Evolutionary conservation across 2,113 vertebrate species (phyloP).

Genomic region (Puntigrus tetrazona): DNA sequence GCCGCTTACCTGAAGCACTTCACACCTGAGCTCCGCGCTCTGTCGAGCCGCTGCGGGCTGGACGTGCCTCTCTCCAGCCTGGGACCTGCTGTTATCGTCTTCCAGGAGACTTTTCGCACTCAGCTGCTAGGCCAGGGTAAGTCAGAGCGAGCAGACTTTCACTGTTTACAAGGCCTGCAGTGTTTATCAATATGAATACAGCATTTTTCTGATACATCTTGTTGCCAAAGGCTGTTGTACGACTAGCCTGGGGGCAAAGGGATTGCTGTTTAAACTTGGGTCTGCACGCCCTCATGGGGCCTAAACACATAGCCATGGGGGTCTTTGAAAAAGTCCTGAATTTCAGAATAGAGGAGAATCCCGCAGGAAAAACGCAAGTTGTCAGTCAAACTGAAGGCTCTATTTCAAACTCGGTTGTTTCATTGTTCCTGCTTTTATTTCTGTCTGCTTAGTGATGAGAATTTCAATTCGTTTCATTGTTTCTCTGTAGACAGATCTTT

Average conservation of each 20-base stretch:
- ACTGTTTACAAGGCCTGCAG: neutral
- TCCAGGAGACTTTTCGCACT: conserved; percentile 82
- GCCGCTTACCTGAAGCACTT: conserved; percentile 82
- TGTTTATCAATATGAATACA: neutral
- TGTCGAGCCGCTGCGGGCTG: conserved; percentile 78
- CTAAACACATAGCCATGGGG: conserved; percentile 7
- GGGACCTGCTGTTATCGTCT: conserved; percentile 78
- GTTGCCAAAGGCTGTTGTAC: conserved; percentile 6
- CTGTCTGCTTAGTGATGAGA: conserved; percentile 8
- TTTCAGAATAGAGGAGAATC: neutral
- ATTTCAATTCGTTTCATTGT: conserved; percentile 4
- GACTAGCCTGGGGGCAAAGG: conserved; percentile 1
- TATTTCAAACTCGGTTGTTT: neutral
- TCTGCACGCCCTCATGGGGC: conserved; percentile 1
- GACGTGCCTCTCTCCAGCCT: conserved; percentile 81
- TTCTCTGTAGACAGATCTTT: neutral
- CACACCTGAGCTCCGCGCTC: conserved; percentile 76
- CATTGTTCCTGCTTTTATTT: conserved; percentile 16
- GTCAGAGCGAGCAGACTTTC: conserved; percentile 23
- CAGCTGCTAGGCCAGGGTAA: conserved; percentile 77
- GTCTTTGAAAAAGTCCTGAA: neutral
- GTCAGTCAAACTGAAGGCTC: neutral
- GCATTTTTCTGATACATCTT: conserved; percentile 3
- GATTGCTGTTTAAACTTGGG: conserved; percentile 6
- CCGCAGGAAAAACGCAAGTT: neutral